These are phyloP conservation scores for Adelges cooleyi DNA, from an alignment of 1,140 invertebrate genomes.

Conservation along the genomic window DNA sequence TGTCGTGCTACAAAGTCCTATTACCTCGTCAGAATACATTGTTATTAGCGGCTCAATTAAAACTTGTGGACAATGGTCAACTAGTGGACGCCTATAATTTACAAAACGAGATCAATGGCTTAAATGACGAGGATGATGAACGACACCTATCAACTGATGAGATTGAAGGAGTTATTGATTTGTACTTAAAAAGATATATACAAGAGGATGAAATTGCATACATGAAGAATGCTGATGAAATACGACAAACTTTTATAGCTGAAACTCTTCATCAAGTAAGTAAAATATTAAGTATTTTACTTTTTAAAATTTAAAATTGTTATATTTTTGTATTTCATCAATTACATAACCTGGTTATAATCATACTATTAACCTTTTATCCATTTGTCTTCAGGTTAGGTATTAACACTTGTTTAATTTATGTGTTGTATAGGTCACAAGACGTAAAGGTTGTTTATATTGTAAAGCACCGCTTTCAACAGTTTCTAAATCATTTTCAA, in stretches of 20 bases:
- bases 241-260: conserved; percentile 5
- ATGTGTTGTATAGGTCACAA: not conserved
- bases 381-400: too few species aligned
- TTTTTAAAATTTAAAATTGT: too few species aligned
- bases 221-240: not conserved
- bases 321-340: too few species aligned
- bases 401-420: not conserved
- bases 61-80: conserved; percentile 61
- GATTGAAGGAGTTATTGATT: not conserved
- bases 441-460: not conserved
- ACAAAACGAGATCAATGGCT: conserved; percentile 36
- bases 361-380: too few species aligned
- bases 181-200: conserved; percentile 12
- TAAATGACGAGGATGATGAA: not conserved
- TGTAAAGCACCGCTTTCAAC: conserved; percentile 7
- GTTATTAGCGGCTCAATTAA: conserved; percentile 59
- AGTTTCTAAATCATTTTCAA: conserved; percentile 15
- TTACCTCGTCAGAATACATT: conserved; percentile 49
- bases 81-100: conserved; percentile 57
- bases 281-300: not conserved
- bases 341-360: too few species aligned
- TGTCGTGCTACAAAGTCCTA: conserved; percentile 57
- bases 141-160: conserved; percentile 4
- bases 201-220: not conserved
- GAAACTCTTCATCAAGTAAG: not conserved